Evolutionary conservation across 2,888 invertebrate genomes (phyloP).

Genomic region (Reticulitermes lucifugus): DNA sequence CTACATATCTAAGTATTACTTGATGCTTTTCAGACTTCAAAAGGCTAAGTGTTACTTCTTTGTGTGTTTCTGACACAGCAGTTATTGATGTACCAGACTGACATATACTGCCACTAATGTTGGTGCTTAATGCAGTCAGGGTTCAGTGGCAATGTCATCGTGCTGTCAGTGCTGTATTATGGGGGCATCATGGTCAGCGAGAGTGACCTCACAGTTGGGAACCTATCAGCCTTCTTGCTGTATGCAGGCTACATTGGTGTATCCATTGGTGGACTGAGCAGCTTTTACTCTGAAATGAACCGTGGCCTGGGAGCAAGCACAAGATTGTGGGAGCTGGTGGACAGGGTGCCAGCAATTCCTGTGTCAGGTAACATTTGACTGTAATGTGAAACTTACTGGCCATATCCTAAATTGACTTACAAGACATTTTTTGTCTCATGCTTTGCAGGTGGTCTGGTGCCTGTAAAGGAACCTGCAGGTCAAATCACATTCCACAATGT

Average conservation of each 20-base stretch:
- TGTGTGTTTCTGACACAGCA: no score
- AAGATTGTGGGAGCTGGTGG: slow-evolving; percentile 90
- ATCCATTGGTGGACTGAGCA: slow-evolving; percentile 89
- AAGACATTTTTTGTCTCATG: no score
- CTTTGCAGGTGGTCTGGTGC: slow-evolving; percentile 71
- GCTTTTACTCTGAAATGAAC: slow-evolving; percentile 94
- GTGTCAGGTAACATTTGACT: slow-evolving; percentile 67
- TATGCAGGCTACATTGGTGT: slow-evolving; percentile 96
- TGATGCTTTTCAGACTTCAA: no score
- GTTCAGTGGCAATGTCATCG: slow-evolving; percentile 89
- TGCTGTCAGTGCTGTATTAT: slow-evolving; percentile 91
- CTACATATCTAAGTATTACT: no score
- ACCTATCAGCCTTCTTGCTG: slow-evolving; percentile 91
- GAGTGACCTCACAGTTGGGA: slow-evolving; percentile 83
- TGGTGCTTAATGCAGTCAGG: slow-evolving; percentile 73
- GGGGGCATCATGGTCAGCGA: slow-evolving; percentile 91
- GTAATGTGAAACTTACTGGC: background rate
- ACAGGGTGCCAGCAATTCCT: slow-evolving; percentile 83
- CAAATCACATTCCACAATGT: slow-evolving; percentile 82
- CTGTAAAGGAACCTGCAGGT: slow-evolving; percentile 70
- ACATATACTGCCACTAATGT: no score
- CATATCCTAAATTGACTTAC: background rate
- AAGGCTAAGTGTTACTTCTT: no score
- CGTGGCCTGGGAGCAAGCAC: slow-evolving; percentile 93
- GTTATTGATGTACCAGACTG: no score